A percentile compares a stretch with the other conserved stretches of the same genome.
Conservation (phyloP, 2,113 vertebrate species). For the Ceratotherium simum region DNA sequence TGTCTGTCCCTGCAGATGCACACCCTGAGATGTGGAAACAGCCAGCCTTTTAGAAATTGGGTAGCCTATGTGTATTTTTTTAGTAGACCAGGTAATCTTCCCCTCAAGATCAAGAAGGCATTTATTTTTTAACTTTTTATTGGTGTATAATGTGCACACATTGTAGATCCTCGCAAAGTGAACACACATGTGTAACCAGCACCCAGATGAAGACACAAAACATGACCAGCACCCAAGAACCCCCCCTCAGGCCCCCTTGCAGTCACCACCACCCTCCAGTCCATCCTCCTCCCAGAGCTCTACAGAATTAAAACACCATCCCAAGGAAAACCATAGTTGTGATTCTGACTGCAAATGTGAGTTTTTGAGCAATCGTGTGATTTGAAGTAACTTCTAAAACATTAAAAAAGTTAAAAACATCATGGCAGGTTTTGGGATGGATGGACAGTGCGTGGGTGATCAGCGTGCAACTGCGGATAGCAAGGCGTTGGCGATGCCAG, state of each 20-base stretch:
- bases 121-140: background rate
- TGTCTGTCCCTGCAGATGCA: background rate
- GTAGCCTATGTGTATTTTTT: background rate
- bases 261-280: no score
- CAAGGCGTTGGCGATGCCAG: fast-evolving
- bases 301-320: no score
- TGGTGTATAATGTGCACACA: fast-evolving
- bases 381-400: background rate
- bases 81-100: background rate
- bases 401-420: background rate
- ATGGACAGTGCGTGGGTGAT: background rate
- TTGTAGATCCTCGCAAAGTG: background rate
- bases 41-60: background rate
- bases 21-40: background rate
- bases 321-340: background rate
- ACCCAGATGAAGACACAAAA: background rate
- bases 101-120: background rate
- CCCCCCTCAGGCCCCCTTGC: background rate
- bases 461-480: background rate
- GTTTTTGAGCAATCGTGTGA: background rate
- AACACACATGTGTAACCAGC: background rate
- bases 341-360: background rate
- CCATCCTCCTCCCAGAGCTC: no score
- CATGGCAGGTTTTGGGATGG: background rate
- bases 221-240: background rate